Evolutionary conservation across 2,113 vertebrate genomes (phyloP).

Genomic region (Ameiurus melas): DNA sequence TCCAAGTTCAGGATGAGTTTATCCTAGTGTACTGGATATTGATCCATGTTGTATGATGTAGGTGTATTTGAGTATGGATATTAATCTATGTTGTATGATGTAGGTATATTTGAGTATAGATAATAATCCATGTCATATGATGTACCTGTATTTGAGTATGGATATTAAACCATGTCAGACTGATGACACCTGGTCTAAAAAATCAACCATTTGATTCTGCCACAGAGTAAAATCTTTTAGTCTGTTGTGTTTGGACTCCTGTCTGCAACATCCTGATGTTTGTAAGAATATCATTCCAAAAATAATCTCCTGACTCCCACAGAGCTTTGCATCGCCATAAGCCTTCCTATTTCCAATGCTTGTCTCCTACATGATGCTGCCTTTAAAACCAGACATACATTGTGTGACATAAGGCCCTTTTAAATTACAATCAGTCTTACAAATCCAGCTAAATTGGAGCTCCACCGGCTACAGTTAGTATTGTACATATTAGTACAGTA

Average conservation of each 20-base stretch:
- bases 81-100: no score
- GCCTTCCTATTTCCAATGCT: neutral
- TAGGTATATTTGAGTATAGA: neutral
- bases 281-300: slow-evolving; percentile 63
- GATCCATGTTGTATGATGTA: no score
- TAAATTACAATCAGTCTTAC: neutral
- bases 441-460: neutral
- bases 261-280: slow-evolving; percentile 61
- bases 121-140: neutral
- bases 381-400: neutral
- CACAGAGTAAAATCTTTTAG: neutral
- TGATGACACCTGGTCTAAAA: neutral
- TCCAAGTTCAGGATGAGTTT: neutral
- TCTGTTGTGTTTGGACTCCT: neutral
- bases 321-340: neutral
- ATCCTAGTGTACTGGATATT: neutral
- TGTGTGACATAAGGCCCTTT: neutral
- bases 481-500: no score
- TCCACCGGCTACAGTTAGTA: neutral
- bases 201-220: neutral
- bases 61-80: no score
- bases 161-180: neutral
- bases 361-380: neutral
- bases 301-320: slow-evolving; percentile 63
- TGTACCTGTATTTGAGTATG: no score